Percentiles rank a stretch among this genome's conserved stretches.
Conservation (phyloP, 2,888 invertebrate species). For the Plagiodera versicolora region DNA sequence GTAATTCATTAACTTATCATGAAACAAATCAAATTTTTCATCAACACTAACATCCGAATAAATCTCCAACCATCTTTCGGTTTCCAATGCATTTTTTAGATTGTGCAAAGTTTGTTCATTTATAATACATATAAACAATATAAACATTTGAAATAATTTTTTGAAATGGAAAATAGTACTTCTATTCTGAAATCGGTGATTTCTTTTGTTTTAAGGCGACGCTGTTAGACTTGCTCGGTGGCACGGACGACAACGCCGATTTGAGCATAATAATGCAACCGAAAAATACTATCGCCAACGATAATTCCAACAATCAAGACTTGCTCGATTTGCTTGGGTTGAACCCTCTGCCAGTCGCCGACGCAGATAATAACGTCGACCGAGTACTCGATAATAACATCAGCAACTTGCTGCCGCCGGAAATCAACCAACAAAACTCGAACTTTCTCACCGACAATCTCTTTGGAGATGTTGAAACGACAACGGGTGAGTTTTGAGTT, state of each 20-base stretch:
- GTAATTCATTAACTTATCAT: too few relatives aligned
- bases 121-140: too few relatives aligned
- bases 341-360: conserved; percentile 56
- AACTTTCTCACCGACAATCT: conserved; percentile 67
- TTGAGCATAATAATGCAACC: conserved; percentile 46
- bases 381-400: conserved; percentile 51
- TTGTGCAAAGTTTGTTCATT: too few relatives aligned
- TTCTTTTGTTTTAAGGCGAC: background rate
- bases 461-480: conserved; percentile 51
- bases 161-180: too few relatives aligned
- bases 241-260: conserved; percentile 53
- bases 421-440: conserved; percentile 52
- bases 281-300: conserved; percentile 49
- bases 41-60: too few relatives aligned
- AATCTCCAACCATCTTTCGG: too few relatives aligned
- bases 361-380: conserved; percentile 39
- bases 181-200: background rate
- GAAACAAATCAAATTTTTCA: too few relatives aligned
- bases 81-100: too few relatives aligned
- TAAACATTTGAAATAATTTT: too few relatives aligned
- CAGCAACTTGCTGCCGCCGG: conserved; percentile 28
- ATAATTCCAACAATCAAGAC: conserved; percentile 68
- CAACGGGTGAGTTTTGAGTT: conserved; percentile 44
- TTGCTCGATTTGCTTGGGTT: conserved; percentile 84
- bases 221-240: conserved; percentile 83